A percentile compares a stretch with the other conserved stretches of the same genome.
Conservation (phyloP, 2,113 vertebrate genomes). For the Erythrocebus patas region DNA sequence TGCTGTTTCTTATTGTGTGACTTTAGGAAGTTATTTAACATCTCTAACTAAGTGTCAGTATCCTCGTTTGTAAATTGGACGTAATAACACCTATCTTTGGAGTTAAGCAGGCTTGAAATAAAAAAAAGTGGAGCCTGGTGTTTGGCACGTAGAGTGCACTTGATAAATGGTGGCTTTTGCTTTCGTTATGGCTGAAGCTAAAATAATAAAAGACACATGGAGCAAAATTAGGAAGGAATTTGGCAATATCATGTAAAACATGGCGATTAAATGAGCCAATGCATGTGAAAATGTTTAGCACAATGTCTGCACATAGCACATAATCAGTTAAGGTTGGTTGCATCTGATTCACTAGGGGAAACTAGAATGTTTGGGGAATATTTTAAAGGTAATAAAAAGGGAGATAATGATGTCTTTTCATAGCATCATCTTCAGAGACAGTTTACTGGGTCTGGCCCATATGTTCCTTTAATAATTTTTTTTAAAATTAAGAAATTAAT, state of each 20-base stretch:
- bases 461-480: background rate
- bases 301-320: background rate
- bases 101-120: background rate
- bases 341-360: slow-evolving; percentile 30
- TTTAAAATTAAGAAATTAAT: background rate
- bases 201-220: slow-evolving; percentile 14
- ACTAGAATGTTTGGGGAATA: background rate
- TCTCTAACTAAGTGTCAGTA: background rate
- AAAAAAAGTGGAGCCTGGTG: background rate
- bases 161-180: background rate
- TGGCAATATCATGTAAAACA: slow-evolving; percentile 47
- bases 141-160: background rate
- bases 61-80: background rate
- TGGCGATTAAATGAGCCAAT: slow-evolving; percentile 56
- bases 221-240: slow-evolving; percentile 47
- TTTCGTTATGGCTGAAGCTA: background rate
- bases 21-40: background rate
- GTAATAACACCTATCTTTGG: background rate
- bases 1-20: background rate
- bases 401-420: background rate
- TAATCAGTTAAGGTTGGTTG: slow-evolving; percentile 47
- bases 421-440: slow-evolving; percentile 17
- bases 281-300: slow-evolving; percentile 9
- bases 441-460: background rate
- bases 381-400: slow-evolving; percentile 51